A percentile compares a stretch with the other conserved stretches of the same genome.
phyloP scores from a whole-genome alignment of 1,140 invertebrate species.

The Delia radicum region DNA sequence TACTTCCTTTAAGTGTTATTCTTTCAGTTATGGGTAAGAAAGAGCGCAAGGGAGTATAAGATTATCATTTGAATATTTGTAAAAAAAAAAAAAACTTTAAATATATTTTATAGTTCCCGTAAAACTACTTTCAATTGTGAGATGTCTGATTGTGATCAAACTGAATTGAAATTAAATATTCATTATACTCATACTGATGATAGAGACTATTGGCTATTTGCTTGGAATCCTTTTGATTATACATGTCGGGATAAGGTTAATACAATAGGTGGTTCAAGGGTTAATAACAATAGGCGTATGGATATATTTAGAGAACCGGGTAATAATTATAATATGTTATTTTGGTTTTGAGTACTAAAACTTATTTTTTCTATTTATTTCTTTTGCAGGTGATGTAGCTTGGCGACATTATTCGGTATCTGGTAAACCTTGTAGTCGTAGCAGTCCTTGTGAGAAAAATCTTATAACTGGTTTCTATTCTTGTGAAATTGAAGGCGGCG shows the following conservation, averaged over 20 bases:
- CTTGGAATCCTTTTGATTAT: slow-evolving; percentile 62
- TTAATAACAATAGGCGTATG: slow-evolving; percentile 54
- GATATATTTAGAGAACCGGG: slow-evolving; percentile 56
- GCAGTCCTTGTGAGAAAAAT: slow-evolving; percentile 70
- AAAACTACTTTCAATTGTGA: slow-evolving; percentile 60
- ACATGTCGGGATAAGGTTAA: slow-evolving; percentile 55
- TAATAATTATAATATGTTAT: slow-evolving; percentile 34
- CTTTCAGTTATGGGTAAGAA: slow-evolving; percentile 69
- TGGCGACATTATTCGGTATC: slow-evolving; percentile 76
- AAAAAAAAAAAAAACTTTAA: background rate
- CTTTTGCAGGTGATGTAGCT: slow-evolving; percentile 52
- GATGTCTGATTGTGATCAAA: slow-evolving; percentile 66
- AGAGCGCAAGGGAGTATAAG: background rate
- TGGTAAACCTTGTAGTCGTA: slow-evolving; percentile 72
- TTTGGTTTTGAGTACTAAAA: background rate
- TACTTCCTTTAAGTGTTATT: slow-evolving; percentile 67
- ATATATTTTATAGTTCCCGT: slow-evolving; percentile 35
- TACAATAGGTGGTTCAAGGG: slow-evolving; percentile 51
- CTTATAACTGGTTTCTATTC: slow-evolving; percentile 73
- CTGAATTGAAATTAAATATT: slow-evolving; percentile 64
- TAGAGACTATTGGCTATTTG: slow-evolving; percentile 62
- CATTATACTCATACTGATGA: slow-evolving; percentile 62
- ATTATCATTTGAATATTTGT: too few relatives aligned
- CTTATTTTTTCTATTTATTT: background rate
- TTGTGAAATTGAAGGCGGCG: slow-evolving; percentile 72